phyloP scores from a whole-genome alignment of 2,797 vertebrate genomes.

The Diplodus puntazzo region DNA sequence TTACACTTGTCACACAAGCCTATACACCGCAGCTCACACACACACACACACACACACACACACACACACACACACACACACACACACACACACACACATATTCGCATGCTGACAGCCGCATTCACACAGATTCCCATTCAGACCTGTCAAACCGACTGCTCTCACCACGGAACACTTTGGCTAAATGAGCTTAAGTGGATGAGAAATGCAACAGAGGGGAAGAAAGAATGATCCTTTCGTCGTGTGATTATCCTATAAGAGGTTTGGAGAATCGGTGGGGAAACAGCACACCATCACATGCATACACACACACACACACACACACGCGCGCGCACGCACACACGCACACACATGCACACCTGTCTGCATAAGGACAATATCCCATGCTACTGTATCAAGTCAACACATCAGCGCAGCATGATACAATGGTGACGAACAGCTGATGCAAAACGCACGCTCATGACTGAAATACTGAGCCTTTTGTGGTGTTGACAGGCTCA shows the following conservation, averaged over 20 bases:
- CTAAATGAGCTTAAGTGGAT: conserved; percentile 73
- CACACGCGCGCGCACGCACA: not conserved
- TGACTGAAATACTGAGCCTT: conserved; percentile 35
- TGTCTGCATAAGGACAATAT: conserved; percentile 17
- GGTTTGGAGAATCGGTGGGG: conserved; percentile 31
- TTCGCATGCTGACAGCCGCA: conserved; percentile 36
- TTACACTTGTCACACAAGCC: conserved; percentile 55
- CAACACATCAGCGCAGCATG: conserved; percentile 26
- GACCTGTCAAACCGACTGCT: conserved; percentile 60
- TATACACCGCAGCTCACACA: conserved; percentile 40
- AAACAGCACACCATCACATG: conserved; percentile 11
- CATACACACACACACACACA: conserved; percentile 4
- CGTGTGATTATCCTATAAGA: conserved; percentile 56
- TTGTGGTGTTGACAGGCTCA: conserved; percentile 5
- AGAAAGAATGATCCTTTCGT: conserved; percentile 62
- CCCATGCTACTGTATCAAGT: conserved; percentile 24
- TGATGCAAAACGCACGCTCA: conserved; percentile 50
- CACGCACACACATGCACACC: conserved; percentile 11
- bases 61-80: conserved; percentile 30
- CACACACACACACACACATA: conserved; percentile 28
- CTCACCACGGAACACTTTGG: conserved; percentile 55
- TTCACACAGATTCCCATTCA: conserved; percentile 53
- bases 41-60: conserved; percentile 34
- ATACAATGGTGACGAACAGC: conserved; percentile 32
- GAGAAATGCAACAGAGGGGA: conserved; percentile 59